Percentiles rank a stretch among this genome's conserved stretches.
Conservation (phyloP, 2,888 invertebrate genomes). For the Limenitis camilla region DNA sequence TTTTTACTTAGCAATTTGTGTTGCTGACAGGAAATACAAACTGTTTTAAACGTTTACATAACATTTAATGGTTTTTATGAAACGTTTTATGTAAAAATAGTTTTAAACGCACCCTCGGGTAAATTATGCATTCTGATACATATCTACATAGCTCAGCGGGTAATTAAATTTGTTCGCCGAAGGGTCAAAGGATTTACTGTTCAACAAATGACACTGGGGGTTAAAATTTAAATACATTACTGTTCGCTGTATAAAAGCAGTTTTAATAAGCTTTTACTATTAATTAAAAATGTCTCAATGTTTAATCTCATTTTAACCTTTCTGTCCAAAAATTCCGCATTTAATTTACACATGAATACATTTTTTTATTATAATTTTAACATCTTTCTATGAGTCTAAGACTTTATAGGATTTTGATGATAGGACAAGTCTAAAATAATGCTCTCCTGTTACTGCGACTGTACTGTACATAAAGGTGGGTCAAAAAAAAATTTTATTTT, state of each 20-base stretch:
- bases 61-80: no score
- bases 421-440: no score
- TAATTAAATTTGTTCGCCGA: slow-evolving; percentile 33
- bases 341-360: no score
- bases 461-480: no score
- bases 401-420: no score
- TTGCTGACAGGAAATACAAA: slow-evolving; percentile 14
- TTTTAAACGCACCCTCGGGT: slow-evolving; percentile 3
- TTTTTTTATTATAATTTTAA: no score
- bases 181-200: slow-evolving; percentile 17
- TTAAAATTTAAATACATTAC: slow-evolving; percentile 3
- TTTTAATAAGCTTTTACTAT: background rate
- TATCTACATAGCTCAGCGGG: slow-evolving; percentile 8
- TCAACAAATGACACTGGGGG: slow-evolving; percentile 5
- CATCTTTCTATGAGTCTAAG: background rate
- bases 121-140: slow-evolving; percentile 10
- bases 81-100: no score
- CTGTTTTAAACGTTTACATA: slow-evolving; percentile 11
- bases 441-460: no score
- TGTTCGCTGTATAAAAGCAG: background rate
- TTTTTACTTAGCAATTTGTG: slow-evolving; percentile 8
- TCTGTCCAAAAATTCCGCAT: no score
- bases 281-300: background rate
- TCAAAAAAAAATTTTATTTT: no score
- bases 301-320: no score